phyloP scores from a whole-genome alignment of 2,888 invertebrate species.

The Hirtodrosophila duncani region DNA sequence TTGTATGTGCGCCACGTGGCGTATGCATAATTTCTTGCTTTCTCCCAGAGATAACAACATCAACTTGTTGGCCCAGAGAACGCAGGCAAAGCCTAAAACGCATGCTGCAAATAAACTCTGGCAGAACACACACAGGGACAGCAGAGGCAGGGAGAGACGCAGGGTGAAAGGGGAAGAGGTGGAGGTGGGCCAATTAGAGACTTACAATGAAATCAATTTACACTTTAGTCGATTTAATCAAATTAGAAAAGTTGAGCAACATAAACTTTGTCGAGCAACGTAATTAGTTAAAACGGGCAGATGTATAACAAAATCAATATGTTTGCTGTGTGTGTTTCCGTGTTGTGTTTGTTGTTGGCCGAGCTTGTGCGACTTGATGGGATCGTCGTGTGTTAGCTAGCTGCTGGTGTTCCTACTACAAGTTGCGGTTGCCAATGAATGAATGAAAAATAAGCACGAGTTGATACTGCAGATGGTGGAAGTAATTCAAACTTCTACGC shows the following conservation, averaged over 20 bases:
- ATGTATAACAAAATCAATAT: neutral
- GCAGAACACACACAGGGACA: conserved; percentile 20
- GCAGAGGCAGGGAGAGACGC: neutral
- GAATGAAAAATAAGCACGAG: no score
- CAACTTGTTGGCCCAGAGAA: no score
- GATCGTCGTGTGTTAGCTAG: no score
- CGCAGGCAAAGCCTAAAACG: no score
- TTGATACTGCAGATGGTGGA: no score
- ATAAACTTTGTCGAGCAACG: conserved; percentile 42
- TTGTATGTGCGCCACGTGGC: conserved; percentile 24
- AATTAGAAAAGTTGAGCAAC: conserved; percentile 63
- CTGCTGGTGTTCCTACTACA: no score
- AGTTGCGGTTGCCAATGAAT: no score
- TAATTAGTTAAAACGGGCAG: neutral
- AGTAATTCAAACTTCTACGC: no score
- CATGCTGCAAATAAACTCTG: conserved; percentile 5
- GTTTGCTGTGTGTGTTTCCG: no score
- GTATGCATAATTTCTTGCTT: conserved; percentile 31
- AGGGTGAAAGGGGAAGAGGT: neutral
- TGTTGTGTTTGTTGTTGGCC: no score
- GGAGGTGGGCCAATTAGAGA: conserved; percentile 47
- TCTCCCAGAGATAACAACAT: no score
- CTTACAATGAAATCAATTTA: conserved; percentile 64
- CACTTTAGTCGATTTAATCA: conserved; percentile 62
- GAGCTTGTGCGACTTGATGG: no score